Conservation (phyloP, 2,113 vertebrate genomes). For the Scartelaos histophorus region DNA sequence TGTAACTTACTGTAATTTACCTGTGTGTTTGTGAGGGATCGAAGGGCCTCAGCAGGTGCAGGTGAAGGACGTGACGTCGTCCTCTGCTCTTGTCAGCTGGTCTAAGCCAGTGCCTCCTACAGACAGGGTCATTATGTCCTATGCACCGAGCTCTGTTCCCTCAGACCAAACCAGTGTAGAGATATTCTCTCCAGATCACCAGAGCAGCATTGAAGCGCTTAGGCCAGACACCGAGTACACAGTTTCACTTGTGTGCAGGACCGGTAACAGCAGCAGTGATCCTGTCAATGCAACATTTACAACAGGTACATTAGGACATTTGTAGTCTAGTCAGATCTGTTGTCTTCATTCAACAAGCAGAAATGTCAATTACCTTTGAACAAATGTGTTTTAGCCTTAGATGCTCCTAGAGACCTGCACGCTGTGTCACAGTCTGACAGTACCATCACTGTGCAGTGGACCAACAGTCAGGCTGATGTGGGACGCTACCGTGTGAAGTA, state of each 20-base stretch:
- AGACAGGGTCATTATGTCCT: constrained; percentile 81
- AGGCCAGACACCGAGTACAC: constrained; percentile 88
- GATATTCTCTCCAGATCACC: constrained; percentile 81
- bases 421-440: constrained; percentile 83
- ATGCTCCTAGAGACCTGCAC: constrained; percentile 83
- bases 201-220: constrained; percentile 84
- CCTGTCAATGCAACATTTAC: constrained; percentile 81
- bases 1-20: background rate
- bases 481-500: constrained; percentile 88
- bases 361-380: background rate
- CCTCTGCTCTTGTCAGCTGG: constrained; percentile 88
- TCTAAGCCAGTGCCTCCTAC: constrained; percentile 83
- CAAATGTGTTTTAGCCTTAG: constrained; percentile 76
- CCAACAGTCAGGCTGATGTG: constrained; percentile 81
- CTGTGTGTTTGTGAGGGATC: constrained; percentile 72
- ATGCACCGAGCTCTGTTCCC: constrained; percentile 76
- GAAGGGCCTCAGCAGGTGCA: constrained; percentile 86
- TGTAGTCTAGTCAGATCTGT: background rate
- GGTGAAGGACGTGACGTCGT: constrained; percentile 86
- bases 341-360: background rate
- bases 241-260: constrained; percentile 81
- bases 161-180: constrained; percentile 79
- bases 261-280: constrained; percentile 79
- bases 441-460: constrained; percentile 90
- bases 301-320: constrained; percentile 78